phyloP scores from a whole-genome alignment of 2,113 vertebrate genomes.

The Pandion haliaetus region DNA sequence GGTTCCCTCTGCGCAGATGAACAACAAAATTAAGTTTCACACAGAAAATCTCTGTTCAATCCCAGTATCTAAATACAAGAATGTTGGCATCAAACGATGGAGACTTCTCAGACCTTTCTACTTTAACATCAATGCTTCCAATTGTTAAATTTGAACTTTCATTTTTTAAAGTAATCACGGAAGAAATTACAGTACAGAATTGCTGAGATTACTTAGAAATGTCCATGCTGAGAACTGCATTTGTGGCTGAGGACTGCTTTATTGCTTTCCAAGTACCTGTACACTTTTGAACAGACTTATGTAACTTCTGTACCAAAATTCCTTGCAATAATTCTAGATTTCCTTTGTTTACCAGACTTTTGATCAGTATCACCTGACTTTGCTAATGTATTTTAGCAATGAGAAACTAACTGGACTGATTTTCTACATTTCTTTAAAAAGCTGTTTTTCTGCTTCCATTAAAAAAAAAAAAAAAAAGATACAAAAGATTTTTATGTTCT shows the following conservation, averaged over 20 bases:
- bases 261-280: neutral
- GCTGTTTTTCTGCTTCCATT: neutral
- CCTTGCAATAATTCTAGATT: neutral
- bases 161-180: neutral
- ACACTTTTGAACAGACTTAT: neutral
- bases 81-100: neutral
- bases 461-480: neutral
- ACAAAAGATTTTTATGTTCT: neutral
- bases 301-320: neutral
- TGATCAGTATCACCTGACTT: neutral
- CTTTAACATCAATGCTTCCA: neutral
- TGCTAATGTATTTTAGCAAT: neutral
- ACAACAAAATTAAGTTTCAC: neutral
- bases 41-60: neutral
- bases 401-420: neutral
- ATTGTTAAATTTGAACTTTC: neutral
- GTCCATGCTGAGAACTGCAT: neutral
- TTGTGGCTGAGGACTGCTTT: neutral
- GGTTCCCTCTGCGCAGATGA: neutral
- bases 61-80: neutral
- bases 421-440: neutral
- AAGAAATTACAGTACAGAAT: neutral
- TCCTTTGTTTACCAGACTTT: neutral
- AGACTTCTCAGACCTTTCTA: neutral
- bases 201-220: neutral